phyloP scores from a whole-genome alignment of 2,113 vertebrate species.

The Setophaga petechia region DNA sequence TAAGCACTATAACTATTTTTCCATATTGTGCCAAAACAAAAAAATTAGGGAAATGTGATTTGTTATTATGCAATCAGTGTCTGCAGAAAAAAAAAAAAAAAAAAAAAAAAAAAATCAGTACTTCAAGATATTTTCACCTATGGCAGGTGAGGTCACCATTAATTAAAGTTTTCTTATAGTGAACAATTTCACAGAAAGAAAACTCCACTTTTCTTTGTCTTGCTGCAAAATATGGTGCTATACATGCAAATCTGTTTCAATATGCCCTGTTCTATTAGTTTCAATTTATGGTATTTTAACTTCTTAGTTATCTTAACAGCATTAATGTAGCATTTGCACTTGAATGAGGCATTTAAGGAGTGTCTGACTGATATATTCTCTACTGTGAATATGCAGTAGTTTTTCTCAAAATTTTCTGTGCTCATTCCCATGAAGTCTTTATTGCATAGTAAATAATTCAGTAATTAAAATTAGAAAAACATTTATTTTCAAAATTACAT shows the following conservation, averaged over 20 bases:
- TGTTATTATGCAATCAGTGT: background rate
- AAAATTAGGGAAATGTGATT: background rate
- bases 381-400: conserved; percentile 26
- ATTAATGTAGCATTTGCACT: conserved; percentile 12
- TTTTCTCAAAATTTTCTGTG: conserved; percentile 24
- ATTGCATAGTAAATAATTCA: conserved; percentile 21
- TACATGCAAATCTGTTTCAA: background rate
- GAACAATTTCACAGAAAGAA: background rate
- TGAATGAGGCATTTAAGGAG: conserved; percentile 48
- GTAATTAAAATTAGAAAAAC: conserved; percentile 48
- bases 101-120: background rate
- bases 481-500: conserved; percentile 3
- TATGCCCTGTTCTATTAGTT: background rate
- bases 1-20: background rate
- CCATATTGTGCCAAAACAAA: background rate
- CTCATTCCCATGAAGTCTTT: conserved; percentile 24
- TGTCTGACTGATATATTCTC: conserved; percentile 15
- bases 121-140: background rate
- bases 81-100: background rate
- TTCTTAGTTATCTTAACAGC: conserved; percentile 21
- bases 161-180: background rate
- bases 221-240: background rate
- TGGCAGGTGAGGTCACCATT: background rate
- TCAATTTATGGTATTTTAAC: background rate
- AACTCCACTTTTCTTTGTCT: background rate